Base-by-base conservation (phyloP, 92 coral and sea anemone genomes). In the Anthopleura xanthogrammica region DNA sequence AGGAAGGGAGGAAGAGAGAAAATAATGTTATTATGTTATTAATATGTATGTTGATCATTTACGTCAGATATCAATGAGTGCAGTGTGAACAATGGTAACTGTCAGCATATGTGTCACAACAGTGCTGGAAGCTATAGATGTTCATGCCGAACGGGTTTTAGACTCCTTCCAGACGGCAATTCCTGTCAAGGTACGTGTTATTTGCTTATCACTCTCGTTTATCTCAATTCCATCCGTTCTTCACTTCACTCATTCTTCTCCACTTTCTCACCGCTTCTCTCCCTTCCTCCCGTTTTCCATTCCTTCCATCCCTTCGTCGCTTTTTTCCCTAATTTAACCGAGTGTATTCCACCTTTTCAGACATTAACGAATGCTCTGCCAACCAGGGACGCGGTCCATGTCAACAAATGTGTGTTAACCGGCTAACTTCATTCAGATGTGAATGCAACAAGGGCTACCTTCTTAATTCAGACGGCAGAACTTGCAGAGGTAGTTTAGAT, bases 321-420 rank as follows among this genome's bases (percentile, higher is more conserved):
- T n/a, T 9, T 9, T 12, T 14, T 10, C 41, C 29, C 36, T 0
- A 68, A 23, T 36, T 6, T 46, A 46, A 46, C 50, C 50, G 50
- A 46, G 50, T 46, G 7, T 9, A 46, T 46, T 46, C 50, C 50
- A 66, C 43, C 20, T 7, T 83, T 78, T 3, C 83, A 95, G 98
- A 95, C 79, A 80, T 60, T 46, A 79, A 95, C 70, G 97, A 95
- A 42, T 95, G 98, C 70, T 89, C 94, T 56, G 79, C 85, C 76
- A 95, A 91, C 43, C 80, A 62, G 60, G 98, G 97, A 52, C 86
- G 81, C 54, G 97, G 97, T 56, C 88, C 94, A 40, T 97, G 99
- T 68, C 89, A 90, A 41, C 99, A 97, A 50, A 86, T 90, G 64
- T 97, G 99, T 54, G 90, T 88, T 9, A 97, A 97, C 78, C 73